Evolutionary conservation across 23 tunicate species (phyloP), one percentile per base, ranked within the genome.

Genomic region (Halocynthia roretzi): DNA sequence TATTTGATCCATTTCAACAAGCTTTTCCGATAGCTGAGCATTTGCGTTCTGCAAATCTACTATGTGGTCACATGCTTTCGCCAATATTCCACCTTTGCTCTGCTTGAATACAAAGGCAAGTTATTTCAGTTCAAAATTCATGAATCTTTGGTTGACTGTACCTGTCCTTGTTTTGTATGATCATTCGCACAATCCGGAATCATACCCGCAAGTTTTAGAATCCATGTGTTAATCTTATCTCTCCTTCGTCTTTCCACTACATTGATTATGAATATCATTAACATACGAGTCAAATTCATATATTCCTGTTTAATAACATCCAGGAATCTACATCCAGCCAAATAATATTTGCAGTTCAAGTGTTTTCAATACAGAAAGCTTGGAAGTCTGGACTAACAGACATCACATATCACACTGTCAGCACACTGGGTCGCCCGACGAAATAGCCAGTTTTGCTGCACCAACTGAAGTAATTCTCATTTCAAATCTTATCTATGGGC

Each of bases 11-110:
- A 73, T 51, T 18, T 84, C 87, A 61, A 76, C 81, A 12, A 84
- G 21, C 19, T 57, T 63, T 7, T 89, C 89, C 7, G 77, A 62
- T 40, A 73, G 81, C 10, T 77, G 82, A 22, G 77, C 82, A 56
- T 81, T 81, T 11, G 81, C 58, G 15, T 67, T 51, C 67, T 90
- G 97, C 14, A 90, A 64, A 40, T 81, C 90, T 48, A 12, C 65
- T 6, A 96, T 90, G 72, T 96, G 90, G 7, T 96, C 99, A 79
- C 85, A 96, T 0, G 99, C 91, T 67, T 96, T 96, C 7, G 99
- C 93, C 80, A 96, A 61, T n/a, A 96, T 96, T n/a, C 99, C 99
- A 40, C 99, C 96, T 64, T 96, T 96, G 86, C 99, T 96, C 99
- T 96, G 69, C 44, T 31, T 31, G 44, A 31, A 31, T 31, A 31